These are phyloP conservation scores for Lysiphlebus fabarum DNA, from an alignment of 1,140 invertebrate genomes.

Conservation along the genomic window DNA sequence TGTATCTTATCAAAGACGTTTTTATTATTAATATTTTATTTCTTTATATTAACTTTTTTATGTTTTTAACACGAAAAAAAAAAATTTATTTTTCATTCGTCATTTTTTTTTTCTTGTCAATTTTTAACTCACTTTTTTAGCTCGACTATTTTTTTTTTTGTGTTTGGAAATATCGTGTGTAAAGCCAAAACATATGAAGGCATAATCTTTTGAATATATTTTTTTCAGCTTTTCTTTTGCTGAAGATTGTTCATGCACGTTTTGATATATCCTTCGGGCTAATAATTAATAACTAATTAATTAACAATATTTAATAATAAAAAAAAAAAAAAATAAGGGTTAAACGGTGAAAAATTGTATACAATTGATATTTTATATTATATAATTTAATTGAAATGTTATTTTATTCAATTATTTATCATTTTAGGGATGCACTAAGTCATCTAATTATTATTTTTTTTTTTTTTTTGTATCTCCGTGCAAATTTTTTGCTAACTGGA, in stretches of 20 bases:
- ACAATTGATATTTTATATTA: too few species aligned
- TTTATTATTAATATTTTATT: background rate
- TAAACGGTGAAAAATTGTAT: background rate
- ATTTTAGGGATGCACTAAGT: background rate
- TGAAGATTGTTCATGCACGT: conserved; percentile 19
- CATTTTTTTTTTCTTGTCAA: conserved; percentile 17
- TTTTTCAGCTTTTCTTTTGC: conserved; percentile 7
- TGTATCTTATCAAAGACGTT: conserved; percentile 14
- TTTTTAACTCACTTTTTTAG: conserved; percentile 18
- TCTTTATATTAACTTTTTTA: background rate
- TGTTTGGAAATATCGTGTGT: conserved; percentile 34
- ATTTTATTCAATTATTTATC: background rate
- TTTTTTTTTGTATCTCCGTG: background rate
- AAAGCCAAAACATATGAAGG: conserved; percentile 55
- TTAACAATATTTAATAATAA: background rate
- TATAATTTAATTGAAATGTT: background rate
- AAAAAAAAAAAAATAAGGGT: conserved; percentile 11
- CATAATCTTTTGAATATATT: conserved; percentile 32
- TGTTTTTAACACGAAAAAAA: background rate
- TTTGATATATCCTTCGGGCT: conserved; percentile 21
- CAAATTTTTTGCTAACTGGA: too few species aligned
- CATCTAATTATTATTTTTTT: background rate
- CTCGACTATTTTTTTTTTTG: conserved; percentile 22
- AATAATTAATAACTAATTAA: conserved; percentile 12
- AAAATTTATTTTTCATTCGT: conserved; percentile 19